phyloP scores from a whole-genome alignment of 2,888 invertebrate genomes.

The Priapulus caudatus region DNA sequence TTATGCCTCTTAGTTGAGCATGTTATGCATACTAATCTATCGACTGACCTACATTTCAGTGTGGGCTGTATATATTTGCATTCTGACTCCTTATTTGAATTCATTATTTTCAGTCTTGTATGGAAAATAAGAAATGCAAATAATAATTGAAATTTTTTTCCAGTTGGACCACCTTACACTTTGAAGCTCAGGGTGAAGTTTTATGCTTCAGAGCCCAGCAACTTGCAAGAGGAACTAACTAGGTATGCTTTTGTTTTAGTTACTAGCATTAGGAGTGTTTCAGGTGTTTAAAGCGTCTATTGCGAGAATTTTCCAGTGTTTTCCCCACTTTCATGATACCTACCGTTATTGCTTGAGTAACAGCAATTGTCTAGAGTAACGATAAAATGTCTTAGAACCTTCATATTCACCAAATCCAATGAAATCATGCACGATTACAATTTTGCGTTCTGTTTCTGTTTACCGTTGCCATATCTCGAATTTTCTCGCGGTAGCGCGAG shows the following conservation, averaged over 20 bases:
- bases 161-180: conserved; percentile 94
- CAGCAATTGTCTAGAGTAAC: too few relatives aligned
- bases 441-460: too few relatives aligned
- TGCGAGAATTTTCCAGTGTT: too few relatives aligned
- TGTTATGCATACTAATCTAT: neutral
- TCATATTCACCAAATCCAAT: too few relatives aligned
- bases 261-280: conserved; percentile 9
- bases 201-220: conserved; percentile 95
- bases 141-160: conserved; percentile 29
- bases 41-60: neutral
- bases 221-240: conserved; percentile 88
- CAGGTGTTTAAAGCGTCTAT: neutral
- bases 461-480: too few relatives aligned
- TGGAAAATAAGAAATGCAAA: neutral
- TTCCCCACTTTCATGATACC: too few relatives aligned
- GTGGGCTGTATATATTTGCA: neutral
- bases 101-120: too few relatives aligned
- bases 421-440: too few relatives aligned
- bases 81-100: neutral
- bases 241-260: conserved; percentile 42
- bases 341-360: too few relatives aligned
- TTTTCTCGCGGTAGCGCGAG: too few relatives aligned
- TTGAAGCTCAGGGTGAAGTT: conserved; percentile 91
- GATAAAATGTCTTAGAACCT: too few relatives aligned
- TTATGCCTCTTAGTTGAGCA: conserved; percentile 3